Evolutionary conservation across 2,888 invertebrate species (phyloP), one percentile per base, ranked within the genome.

Genomic region (Agriotes lineatus): DNA sequence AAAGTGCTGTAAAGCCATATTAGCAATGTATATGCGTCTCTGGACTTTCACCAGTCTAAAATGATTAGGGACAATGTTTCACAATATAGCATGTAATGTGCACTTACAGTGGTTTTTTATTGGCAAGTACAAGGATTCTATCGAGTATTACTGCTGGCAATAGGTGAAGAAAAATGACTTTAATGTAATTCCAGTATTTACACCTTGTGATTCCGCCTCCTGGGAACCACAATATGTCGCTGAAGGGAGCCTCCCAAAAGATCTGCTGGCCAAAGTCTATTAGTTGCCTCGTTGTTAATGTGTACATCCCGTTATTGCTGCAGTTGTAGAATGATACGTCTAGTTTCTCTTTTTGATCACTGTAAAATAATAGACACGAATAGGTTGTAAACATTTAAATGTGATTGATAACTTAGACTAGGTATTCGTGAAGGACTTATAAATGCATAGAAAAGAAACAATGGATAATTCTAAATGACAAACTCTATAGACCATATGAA

Each of bases 81-180:
- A n/a, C n/a, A n/a, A n/a, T n/a, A n/a, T n/a, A n/a, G n/a, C n/a
- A n/a, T n/a, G n/a, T n/a, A n/a, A n/a, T n/a, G n/a, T n/a, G n/a
- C 70, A 65, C 78, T 78, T 72, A 92, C 93, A 91, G 88, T 9
- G 94, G 90, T 80, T 92, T 90, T 67, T 86, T 87, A 7, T 95
- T 94, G 0, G 87, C 79, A 0, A 93, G 37, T 76, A 89, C 88
- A 3, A 93, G 84, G 0, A 90, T 72, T 0, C 85, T 74, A 78
- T 97, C 97, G 19, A 94, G 85, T 0, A 94, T 74, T 7, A 95
- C 79, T 0, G 96, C 96, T 0, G 96, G 94, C 7, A 95, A 75
- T 14, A 95, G 82, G 79, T 97, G 97, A 58, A 91, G 86, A 0
- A 94, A 77, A 52, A 94, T 83, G 5, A 92, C 88, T 81, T 89